Base-by-base conservation (phyloP, 2,888 invertebrate genomes). In the Branchellion lobata region DNA sequence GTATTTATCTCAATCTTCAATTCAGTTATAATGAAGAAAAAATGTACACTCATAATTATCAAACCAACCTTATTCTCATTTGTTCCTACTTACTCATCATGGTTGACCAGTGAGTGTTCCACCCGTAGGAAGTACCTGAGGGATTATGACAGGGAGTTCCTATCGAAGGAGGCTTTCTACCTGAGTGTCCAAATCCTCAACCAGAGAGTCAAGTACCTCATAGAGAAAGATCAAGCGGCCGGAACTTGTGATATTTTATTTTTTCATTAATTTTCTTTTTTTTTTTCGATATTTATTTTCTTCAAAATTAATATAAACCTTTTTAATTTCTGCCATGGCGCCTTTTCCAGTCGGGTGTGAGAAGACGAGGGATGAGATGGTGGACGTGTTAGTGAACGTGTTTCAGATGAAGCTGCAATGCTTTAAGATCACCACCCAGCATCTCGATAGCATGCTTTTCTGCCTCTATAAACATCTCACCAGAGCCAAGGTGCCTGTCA, bases 81-180 rank as follows among this genome's bases (percentile, higher is more conserved):
- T 14, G 14, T 14, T 40, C 40, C n/a, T n/a, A n/a, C n/a, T n/a
- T n/a, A n/a, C n/a, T n/a, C n/a, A n/a, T n/a, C n/a, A n/a, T n/a
- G n/a, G n/a, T n/a, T n/a, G n/a, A n/a, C n/a, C n/a, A n/a, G n/a
- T 14, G 8, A 40, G 14, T 40, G 8, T 40, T 14, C 40, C 40
- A 5, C 40, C 14, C 14, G 8, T 85, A 92, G 92, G 85, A 92
- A 92, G 85, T 96, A 95, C 87, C 90, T 96, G 80, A 91, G 93
- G 53, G 94, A 95, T 86, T 91, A 91, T 0, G 95, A 95, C 86
- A 90, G 95, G 80, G 91, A 93, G 84, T 92, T 92, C 84, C 89
- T 94, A 80, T 92, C 93, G 0, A 91, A 92, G 80, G 92, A 93
- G 88, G 93, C 95, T 0, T 90, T 93, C 84, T 36, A 83, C 81